Base-by-base conservation (phyloP, 1,140 invertebrate genomes). In the Drosophila obscura region DNA sequence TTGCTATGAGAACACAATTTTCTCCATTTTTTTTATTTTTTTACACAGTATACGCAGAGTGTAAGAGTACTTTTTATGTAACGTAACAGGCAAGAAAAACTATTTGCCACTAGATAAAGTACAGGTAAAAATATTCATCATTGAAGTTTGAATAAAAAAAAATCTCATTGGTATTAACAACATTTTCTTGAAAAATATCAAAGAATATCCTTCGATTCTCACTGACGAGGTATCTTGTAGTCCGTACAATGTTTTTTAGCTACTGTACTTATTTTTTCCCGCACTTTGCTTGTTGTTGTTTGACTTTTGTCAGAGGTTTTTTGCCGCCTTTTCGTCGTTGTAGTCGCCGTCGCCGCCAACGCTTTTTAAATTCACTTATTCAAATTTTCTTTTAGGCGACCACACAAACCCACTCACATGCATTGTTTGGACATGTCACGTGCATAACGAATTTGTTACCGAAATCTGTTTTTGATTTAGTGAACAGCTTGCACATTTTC, bases 391-490 rank as follows among this genome's bases (percentile, higher is more conserved):
- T 79, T 88, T 88, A 52, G 77, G 51, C 74, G 49, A 61, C 67
- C 73, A 66, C 56, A 45, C 16, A 43, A 19, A 28, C 5, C 13
- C 28, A 59, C 22, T 46, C 43, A 51, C 51, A 76, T 61, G 45
- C 76, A 74, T 77, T 78, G 62, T 87, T 88, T 80, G 79, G 74
- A 87, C 82, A 77, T 88, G 80, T 88, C 84, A 88, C 83, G 83
- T 88, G 83, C 83, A 83, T 88, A 88, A 83, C 72, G 65, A 88
- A 88, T 88, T 88, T 88, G 83, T 88, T 88, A 81, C 83, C 79
- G 62, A 88, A 88, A 88, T 88, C 83, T 88, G 83, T 88, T 88
- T 88, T 88, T 88, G 83, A 88, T 88, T 88, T 88, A 88, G 79
- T 87, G 79, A 87, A 81, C 81, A 85, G 81, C 82, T 87, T 81